Evolutionary conservation across 2,888 invertebrate genomes (phyloP), one percentile per base, ranked within the genome.

Genomic region (Drosophila anomelani): DNA sequence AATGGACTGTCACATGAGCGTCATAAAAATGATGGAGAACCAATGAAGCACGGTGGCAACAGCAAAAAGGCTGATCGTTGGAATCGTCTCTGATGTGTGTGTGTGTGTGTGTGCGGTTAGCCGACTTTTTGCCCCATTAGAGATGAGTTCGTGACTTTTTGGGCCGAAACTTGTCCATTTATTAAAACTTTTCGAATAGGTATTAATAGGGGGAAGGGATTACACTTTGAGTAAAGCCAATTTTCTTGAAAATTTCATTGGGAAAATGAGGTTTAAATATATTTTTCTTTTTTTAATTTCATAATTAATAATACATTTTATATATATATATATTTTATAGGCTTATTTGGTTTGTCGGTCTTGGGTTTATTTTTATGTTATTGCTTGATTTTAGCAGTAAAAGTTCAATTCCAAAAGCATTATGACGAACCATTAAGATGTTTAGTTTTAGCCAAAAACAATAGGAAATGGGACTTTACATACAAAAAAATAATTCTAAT

Each of bases 1-100:
- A 86, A 83, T 86, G 86, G 83, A 86, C 86, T 86, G 83, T 86
- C 86, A 86, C 83, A 83, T 83, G 83, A 83, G 86, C 81, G 86
- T 86, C 84, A 83, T 86, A 83, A 83, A 83, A 83, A 83, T 83
- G 83, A 83, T 83, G 81, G 80, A 86, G 86, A 86, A 86, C 46
- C 80, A 68, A 41, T 32, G 41, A 61, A 53, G 56, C 66, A 41
- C 56, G 56, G 36, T 47, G 68, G 17, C 66, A 61, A 70, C 70
- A 74, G 64, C 68, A 66, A 64, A 80, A 83, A 76, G 71, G 76
- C 80, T 78, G 81, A 80, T 77, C 85, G 69, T 9, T 36, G 20
- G 36, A 53, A 53, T 53, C 51, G 51, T 53, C 47, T 47, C 46
- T 12, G 2, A n/a, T 46, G 46, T 26, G 44, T 8, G 41, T 41